A percentile compares a stretch with the other conserved stretches of the same genome.
phyloP scores from a whole-genome alignment of 1,140 invertebrate genomes.

The Drosophila carrolli region DNA sequence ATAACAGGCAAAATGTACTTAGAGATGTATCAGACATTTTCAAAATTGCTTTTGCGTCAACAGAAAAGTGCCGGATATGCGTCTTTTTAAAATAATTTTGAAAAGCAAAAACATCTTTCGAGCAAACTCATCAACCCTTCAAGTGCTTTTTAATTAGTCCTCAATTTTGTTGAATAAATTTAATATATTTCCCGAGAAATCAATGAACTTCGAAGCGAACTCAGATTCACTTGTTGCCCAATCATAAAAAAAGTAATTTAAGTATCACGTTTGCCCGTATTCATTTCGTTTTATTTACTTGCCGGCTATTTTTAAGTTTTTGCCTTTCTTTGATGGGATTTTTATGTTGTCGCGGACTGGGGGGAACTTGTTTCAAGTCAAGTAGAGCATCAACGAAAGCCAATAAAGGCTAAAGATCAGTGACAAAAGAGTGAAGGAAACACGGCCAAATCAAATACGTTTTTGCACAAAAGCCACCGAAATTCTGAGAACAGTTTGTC shows the following conservation, averaged over 20 bases:
- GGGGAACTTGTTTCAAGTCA: constrained; percentile 58
- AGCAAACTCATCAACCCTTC: constrained; percentile 3
- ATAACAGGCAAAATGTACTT: constrained; percentile 25
- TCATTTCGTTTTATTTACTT: constrained; percentile 60
- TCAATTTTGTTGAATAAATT: constrained; percentile 24
- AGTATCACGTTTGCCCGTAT: constrained; percentile 68
- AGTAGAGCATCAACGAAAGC: constrained; percentile 48
- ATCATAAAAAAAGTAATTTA: constrained; percentile 60
- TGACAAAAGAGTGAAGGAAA: constrained; percentile 18
- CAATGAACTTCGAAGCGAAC: constrained; percentile 47
- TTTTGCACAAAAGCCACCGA: constrained; percentile 17
- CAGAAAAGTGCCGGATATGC: constrained; percentile 62
- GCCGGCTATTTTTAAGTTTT: constrained; percentile 42
- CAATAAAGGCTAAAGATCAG: constrained; percentile 66
- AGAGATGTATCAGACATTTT: constrained; percentile 19
- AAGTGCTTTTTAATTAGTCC: constrained; percentile 10
- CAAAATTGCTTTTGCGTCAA: constrained; percentile 49
- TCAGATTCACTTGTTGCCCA: constrained; percentile 49
- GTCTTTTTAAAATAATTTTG: constrained; percentile 35
- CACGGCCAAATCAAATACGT: constrained; percentile 14
- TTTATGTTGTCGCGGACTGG: constrained; percentile 38
- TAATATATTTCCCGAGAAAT: constrained; percentile 24
- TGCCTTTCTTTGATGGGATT: constrained; percentile 39
- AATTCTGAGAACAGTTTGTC: constrained; percentile 50
- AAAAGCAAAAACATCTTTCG: constrained; percentile 2